Percentiles rank a stretch among this genome's conserved stretches.
These are phyloP conservation scores for Trichonephila inaurata DNA, from an alignment of 1,140 invertebrate species.

Conservation along the genomic window DNA sequence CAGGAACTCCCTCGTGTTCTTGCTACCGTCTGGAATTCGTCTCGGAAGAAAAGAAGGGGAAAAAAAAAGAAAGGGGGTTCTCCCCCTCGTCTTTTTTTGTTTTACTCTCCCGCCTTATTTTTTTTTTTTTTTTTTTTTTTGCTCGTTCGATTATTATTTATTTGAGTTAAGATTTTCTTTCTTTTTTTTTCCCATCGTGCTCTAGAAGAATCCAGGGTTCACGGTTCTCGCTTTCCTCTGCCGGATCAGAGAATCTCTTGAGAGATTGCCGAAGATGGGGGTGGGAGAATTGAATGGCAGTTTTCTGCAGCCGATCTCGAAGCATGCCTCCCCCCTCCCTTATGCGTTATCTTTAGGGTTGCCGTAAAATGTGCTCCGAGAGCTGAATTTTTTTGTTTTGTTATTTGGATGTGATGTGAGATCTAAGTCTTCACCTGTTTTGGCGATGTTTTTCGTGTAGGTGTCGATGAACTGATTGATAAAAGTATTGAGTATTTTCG, in stretches of 20 bases:
- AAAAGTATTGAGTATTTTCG: no score
- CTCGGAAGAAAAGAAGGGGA: background rate
- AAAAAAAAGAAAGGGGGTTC: no score
- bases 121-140: slow-evolving; percentile 32
- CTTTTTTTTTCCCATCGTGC: slow-evolving; percentile 28
- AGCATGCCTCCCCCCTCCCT: background rate
- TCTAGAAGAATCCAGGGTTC: slow-evolving; percentile 10
- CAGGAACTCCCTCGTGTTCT: slow-evolving; percentile 56
- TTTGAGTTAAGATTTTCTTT: background rate
- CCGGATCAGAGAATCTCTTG: background rate
- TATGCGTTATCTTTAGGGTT: slow-evolving; percentile 59
- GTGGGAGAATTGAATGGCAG: slow-evolving; percentile 36
- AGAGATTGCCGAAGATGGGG: slow-evolving; percentile 59
- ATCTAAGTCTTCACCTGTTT: background rate
- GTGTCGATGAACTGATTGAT: no score
- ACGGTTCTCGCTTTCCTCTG: slow-evolving; percentile 14
- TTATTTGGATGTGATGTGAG: background rate
- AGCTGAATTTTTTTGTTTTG: background rate
- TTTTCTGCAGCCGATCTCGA: slow-evolving; percentile 41
- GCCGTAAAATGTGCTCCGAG: background rate
- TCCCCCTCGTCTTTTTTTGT: slow-evolving; percentile 1
- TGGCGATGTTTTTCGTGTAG: background rate
- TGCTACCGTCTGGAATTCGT: slow-evolving; percentile 68
- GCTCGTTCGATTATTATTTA: background rate
- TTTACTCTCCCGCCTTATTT: slow-evolving; percentile 6